Conservation (phyloP, 2,113 vertebrate species). For the Albula goreensis region DNA sequence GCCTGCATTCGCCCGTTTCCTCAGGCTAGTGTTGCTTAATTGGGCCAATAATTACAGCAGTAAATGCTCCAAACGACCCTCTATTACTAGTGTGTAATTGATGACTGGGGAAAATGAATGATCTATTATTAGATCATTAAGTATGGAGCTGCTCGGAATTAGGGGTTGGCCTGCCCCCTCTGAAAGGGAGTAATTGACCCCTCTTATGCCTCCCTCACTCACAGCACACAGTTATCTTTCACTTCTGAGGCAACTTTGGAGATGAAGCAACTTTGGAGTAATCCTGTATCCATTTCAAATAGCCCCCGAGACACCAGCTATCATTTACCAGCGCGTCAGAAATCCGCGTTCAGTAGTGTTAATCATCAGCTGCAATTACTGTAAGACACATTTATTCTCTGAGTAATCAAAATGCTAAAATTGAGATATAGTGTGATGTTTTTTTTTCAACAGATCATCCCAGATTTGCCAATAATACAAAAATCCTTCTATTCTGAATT, state of each 20-base stretch:
- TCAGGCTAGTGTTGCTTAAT: not conserved
- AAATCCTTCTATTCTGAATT: not conserved
- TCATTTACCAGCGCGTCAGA: not conserved
- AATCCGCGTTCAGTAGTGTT: not conserved
- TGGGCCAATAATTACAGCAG: slow-evolving; percentile 1
- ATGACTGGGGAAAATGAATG: not conserved
- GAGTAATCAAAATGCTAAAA: not conserved
- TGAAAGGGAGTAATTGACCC: not conserved
- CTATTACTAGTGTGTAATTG: not conserved
- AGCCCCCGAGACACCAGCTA: not conserved
- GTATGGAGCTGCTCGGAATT: not conserved
- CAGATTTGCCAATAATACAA: not conserved
- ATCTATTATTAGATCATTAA: not conserved
- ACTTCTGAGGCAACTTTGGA: not conserved
- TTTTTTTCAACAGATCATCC: not conserved
- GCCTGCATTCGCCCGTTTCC: not conserved
- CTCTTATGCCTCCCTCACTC: not conserved
- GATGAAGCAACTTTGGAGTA: not conserved
- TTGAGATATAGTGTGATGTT: not conserved
- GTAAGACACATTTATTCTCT: not conserved
- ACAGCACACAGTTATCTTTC: not conserved
- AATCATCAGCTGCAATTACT: not conserved
- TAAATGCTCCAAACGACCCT: not conserved
- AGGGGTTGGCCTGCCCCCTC: not conserved
- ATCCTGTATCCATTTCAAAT: not conserved